These are phyloP conservation scores for Cephus spinipes DNA, from an alignment of 2,888 invertebrate genomes.

Conservation along the genomic window DNA sequence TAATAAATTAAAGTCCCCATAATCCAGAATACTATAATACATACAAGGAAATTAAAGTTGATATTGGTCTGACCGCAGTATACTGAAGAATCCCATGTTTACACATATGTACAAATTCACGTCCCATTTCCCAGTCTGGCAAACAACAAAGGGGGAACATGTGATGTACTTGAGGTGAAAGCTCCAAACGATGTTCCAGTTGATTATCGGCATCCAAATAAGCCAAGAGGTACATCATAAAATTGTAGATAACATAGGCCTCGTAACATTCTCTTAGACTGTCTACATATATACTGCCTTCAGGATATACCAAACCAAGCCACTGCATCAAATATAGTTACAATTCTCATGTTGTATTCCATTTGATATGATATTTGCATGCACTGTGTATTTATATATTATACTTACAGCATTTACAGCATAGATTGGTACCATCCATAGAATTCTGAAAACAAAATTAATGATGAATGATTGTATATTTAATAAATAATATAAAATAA, in stretches of 20 bases:
- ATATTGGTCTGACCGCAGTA: conserved; percentile 90
- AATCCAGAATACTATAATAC: conserved; percentile 52
- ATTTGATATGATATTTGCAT: no score
- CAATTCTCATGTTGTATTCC: no score
- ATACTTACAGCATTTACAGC: conserved; percentile 89
- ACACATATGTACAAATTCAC: conserved; percentile 92
- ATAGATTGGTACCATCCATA: conserved; percentile 99
- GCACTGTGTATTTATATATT: neutral
- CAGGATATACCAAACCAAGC: conserved; percentile 89
- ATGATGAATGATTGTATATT: conserved; percentile 5
- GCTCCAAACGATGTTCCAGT: conserved; percentile 82
- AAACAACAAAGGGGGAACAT: conserved; percentile 93
- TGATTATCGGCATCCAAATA: conserved; percentile 91
- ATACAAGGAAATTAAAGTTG: conserved; percentile 91
- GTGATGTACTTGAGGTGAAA: conserved; percentile 88
- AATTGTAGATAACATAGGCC: conserved; percentile 98
- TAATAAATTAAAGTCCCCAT: neutral
- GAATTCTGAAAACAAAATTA: conserved; percentile 73
- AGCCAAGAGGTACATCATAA: conserved; percentile 93
- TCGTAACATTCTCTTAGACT: conserved; percentile 96
- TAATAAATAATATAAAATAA: conserved; percentile 2
- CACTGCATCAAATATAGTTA: conserved; percentile 69
- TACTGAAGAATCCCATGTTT: conserved; percentile 98
- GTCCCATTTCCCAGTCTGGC: conserved; percentile 94
- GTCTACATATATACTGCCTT: conserved; percentile 92